phyloP scores from a whole-genome alignment of 2,113 vertebrate species.

The Gallinago media region DNA sequence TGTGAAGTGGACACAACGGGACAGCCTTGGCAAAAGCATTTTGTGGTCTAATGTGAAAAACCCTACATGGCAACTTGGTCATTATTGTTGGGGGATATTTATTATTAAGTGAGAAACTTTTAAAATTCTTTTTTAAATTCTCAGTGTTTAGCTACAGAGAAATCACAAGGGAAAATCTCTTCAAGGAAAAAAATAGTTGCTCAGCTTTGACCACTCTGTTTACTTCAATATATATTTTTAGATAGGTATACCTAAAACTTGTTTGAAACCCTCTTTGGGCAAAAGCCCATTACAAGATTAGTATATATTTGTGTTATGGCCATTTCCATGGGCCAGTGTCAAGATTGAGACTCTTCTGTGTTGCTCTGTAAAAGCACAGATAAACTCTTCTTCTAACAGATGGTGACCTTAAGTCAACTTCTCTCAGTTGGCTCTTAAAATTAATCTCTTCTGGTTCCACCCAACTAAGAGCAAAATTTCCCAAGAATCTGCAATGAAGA shows the following conservation, averaged over 20 bases:
- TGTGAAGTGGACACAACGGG: neutral
- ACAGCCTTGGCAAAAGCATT: neutral
- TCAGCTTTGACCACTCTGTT: neutral
- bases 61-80: neutral
- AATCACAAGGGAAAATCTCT: neutral
- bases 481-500: neutral
- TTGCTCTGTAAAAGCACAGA: neutral
- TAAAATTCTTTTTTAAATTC: neutral
- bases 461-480: neutral
- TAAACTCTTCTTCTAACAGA: constrained; percentile 22
- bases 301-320: neutral
- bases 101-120: neutral
- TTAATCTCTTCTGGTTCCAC: neutral
- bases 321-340: neutral
- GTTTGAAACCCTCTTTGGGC: neutral
- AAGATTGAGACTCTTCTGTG: neutral
- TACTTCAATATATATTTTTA: neutral
- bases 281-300: neutral
- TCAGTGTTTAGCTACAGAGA: neutral
- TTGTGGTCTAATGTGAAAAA: neutral
- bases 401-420: constrained; percentile 25
- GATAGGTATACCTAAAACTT: neutral
- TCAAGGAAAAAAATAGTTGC: neutral
- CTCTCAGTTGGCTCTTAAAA: neutral
- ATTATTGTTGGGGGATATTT: neutral